Conservation (phyloP, 2,888 invertebrate species). For the Panorpa germanica region DNA sequence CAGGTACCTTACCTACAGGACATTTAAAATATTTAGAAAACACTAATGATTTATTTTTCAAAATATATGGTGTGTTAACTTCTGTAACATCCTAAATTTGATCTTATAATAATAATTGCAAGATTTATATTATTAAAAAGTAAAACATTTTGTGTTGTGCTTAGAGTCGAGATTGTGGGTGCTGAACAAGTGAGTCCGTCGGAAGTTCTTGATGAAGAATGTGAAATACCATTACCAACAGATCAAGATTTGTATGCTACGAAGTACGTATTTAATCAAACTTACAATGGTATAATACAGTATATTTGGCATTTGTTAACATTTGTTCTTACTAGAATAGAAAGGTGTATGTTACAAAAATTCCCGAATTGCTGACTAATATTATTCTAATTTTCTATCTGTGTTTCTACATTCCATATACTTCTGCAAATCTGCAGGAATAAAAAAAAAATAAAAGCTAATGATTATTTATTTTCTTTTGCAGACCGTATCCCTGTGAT, state of each 20-base stretch:
- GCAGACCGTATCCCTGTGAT: slow-evolving; percentile 67
- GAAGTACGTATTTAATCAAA: slow-evolving; percentile 13
- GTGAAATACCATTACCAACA: slow-evolving; percentile 60
- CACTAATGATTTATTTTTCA: not conserved
- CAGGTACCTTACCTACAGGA: slow-evolving; percentile 26
- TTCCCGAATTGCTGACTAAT: too few species aligned
- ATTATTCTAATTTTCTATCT: too few species aligned
- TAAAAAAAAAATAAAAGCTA: too few species aligned
- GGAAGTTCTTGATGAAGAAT: slow-evolving; percentile 37
- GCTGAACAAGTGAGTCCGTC: slow-evolving; percentile 33
- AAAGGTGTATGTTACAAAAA: too few species aligned
- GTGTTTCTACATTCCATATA: too few species aligned
- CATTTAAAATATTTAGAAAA: not conserved
- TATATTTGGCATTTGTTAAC: not conserved
- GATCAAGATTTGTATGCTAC: slow-evolving; percentile 63
- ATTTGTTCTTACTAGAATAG: not conserved
- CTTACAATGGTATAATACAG: not conserved
- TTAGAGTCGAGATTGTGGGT: slow-evolving; percentile 48
- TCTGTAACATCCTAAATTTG: not conserved
- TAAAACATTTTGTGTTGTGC: slow-evolving; percentile 11
- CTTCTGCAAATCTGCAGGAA: too few species aligned
- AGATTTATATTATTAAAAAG: slow-evolving; percentile 8
- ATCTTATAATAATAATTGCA: not conserved
- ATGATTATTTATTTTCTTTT: slow-evolving; percentile 8
- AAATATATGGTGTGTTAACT: not conserved